Evolutionary conservation across 2,797 vertebrate genomes (phyloP).

Genomic region (Platalea minor): DNA sequence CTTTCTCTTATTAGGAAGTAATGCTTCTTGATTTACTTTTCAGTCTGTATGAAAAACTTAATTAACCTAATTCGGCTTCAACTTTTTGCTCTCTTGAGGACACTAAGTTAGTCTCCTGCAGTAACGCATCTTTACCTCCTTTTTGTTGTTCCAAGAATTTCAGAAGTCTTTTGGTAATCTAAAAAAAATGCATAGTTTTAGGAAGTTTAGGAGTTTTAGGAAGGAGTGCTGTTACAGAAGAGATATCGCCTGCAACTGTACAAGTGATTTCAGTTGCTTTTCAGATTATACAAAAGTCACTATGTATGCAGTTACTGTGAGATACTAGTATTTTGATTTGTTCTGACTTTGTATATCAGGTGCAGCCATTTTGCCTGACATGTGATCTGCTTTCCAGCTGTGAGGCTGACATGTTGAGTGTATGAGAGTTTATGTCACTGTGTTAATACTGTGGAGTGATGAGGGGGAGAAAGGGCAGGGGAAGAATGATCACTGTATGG

Average conservation of each 20-base stretch:
- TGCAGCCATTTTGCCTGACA: background rate
- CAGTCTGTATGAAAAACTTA: constrained; percentile 58
- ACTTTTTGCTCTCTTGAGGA: constrained; percentile 58
- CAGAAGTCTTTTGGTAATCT: background rate
- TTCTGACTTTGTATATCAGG: background rate
- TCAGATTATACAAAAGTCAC: background rate
- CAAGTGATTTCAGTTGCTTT: background rate
- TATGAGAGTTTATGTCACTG: background rate
- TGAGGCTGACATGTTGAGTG: background rate
- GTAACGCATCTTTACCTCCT: constrained; percentile 38
- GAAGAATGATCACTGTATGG: background rate
- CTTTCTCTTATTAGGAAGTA: constrained; percentile 45
- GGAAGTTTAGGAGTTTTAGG: background rate
- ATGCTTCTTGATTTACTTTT: constrained; percentile 61
- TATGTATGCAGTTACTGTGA: background rate
- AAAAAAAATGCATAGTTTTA: background rate
- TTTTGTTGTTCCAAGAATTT: constrained; percentile 62
- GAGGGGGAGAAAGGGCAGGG: background rate
- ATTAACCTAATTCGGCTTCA: constrained; percentile 60
- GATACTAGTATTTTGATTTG: background rate
- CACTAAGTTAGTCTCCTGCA: constrained; percentile 11
- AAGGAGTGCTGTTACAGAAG: background rate
- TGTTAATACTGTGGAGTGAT: background rate
- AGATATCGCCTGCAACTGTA: background rate
- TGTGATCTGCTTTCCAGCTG: background rate